Percentiles rank a stretch among this genome's conserved stretches.
Conservation (phyloP, 35 echinoderm and acorn worm species). For the Apostichopus californicus region DNA sequence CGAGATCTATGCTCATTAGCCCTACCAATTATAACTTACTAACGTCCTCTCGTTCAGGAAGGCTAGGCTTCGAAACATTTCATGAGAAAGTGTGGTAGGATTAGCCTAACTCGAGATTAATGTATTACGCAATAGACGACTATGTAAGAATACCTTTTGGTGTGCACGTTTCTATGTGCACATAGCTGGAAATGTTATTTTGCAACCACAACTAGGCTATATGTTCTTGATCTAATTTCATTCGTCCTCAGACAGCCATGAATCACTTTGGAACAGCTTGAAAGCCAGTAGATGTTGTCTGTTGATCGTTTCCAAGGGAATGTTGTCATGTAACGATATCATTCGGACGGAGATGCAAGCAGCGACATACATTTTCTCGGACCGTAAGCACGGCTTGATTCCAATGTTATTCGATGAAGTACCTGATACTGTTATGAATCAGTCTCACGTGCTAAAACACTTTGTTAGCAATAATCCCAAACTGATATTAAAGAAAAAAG, state of each 20-base stretch:
- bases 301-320: neutral
- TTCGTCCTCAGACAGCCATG: neutral
- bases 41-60: no score
- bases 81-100: neutral
- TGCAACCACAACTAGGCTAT: neutral
- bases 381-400: constrained; percentile 1
- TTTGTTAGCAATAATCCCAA: neutral
- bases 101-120: no score
- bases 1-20: no score
- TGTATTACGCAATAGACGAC: no score
- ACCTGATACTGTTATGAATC: neutral
- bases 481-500: neutral
- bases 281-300: constrained; percentile 9
- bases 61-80: no score
- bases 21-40: no score
- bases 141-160: neutral
- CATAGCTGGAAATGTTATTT: neutral
- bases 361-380: constrained; percentile 11
- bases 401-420: constrained; percentile 3
- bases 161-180: neutral
- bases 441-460: neutral
- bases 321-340: neutral
- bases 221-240: neutral
- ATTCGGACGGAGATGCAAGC: neutral
- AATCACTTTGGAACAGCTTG: neutral